These are phyloP conservation scores for Eupithecia abbreviata DNA, from an alignment of 2,888 invertebrate species.

Conservation along the genomic window DNA sequence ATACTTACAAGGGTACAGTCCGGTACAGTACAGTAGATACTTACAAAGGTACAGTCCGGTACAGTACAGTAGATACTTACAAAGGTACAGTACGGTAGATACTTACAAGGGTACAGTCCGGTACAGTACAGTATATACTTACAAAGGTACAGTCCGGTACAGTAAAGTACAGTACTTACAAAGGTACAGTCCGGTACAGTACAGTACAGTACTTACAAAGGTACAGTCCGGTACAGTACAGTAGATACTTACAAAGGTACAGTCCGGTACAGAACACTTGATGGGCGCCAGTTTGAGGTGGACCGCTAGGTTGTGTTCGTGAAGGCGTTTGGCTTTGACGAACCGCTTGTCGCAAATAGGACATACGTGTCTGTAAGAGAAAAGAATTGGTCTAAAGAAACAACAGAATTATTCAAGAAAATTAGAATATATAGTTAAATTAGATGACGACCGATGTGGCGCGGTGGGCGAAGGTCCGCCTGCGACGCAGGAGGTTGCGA, in stretches of 20 bases:
- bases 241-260: conserved; percentile 51
- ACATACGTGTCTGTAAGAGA: conserved; percentile 59
- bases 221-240: conserved; percentile 59
- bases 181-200: conserved; percentile 54
- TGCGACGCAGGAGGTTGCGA: too few species aligned
- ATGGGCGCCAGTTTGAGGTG: conserved; percentile 68
- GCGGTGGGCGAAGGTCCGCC: too few species aligned
- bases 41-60: conserved; percentile 56
- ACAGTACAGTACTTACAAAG: conserved; percentile 57
- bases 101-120: too few species aligned
- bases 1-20: conserved; percentile 55
- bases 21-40: conserved; percentile 48
- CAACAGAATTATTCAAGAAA: background rate
- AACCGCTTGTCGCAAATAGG: conserved; percentile 65
- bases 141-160: too few species aligned
- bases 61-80: conserved; percentile 50
- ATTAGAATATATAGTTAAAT: too few species aligned
- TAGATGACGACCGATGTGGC: too few species aligned
- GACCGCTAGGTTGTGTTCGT: conserved; percentile 68
- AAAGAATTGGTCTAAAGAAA: background rate
- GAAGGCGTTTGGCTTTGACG: conserved; percentile 60
- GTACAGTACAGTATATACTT: too few species aligned
- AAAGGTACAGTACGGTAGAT: conserved; percentile 58
- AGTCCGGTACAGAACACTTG: conserved; percentile 56
- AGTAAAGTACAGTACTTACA: background rate